Conservation (phyloP, 2,113 vertebrate genomes). For the Capricornis sumatraensis region DNA sequence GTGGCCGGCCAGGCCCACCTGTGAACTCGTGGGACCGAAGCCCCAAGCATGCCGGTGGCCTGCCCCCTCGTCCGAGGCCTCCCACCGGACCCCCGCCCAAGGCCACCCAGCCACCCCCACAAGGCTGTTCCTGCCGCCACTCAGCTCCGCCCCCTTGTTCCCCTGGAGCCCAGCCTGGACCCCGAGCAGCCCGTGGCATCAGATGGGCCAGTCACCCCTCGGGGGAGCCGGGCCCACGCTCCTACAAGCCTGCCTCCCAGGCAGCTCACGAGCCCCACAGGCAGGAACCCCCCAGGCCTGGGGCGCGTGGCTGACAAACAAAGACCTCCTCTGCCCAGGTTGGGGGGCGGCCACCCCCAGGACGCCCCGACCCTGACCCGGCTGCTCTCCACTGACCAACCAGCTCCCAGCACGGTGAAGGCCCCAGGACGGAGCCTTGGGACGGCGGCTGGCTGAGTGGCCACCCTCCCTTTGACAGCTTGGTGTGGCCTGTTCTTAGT, state of each 20-base stretch:
- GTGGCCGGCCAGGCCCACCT: neutral
- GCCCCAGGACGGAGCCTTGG: neutral
- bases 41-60: accelerated
- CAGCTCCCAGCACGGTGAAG: neutral
- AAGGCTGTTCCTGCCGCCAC: neutral
- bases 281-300: neutral
- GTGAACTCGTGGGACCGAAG: neutral
- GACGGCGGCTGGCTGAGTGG: neutral
- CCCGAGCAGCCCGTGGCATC: neutral
- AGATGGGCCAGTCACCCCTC: neutral
- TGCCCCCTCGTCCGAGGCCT: neutral
- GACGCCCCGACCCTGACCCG: neutral
- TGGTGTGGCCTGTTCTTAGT: neutral
- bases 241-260: neutral
- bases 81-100: neutral
- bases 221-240: neutral
- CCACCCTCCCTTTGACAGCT: neutral
- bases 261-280: neutral
- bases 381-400: neutral
- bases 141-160: neutral
- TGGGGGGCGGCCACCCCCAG: neutral
- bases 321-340: neutral
- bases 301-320: neutral
- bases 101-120: neutral
- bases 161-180: too few species aligned